Evolutionary conservation across 2,888 invertebrate species (phyloP).

Genomic region (Habrosyne pyritoides): DNA sequence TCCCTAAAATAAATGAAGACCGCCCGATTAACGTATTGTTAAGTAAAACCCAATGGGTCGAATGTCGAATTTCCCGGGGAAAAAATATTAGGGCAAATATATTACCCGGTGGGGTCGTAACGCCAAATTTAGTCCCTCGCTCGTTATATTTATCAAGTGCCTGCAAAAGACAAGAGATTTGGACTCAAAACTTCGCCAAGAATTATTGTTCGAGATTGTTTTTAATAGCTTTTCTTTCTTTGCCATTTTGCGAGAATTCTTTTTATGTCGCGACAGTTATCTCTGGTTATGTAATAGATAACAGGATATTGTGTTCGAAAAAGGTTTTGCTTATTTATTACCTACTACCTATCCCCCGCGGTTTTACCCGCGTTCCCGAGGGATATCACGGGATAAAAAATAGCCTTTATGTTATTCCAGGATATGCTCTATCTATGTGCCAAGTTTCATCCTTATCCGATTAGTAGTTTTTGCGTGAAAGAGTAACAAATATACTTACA

Average conservation of each 20-base stretch:
- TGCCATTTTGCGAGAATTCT: conserved; percentile 4
- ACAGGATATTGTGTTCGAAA: neutral
- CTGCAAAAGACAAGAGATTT: conserved; percentile 51
- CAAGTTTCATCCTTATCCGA: no score
- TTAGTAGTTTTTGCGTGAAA: no score
- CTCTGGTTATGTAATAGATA: neutral
- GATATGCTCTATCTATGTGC: no score
- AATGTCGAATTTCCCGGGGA: neutral
- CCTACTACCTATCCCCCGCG: no score
- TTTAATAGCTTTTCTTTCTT: conserved; percentile 65
- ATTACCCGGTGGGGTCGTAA: conserved; percentile 11
- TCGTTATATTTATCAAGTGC: conserved; percentile 45
- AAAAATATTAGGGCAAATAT: neutral
- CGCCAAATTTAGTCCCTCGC: neutral
- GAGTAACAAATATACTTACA: no score
- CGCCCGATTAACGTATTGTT: neutral
- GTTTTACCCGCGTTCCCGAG: no score
- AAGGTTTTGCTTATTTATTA: no score
- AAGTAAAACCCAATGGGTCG: neutral
- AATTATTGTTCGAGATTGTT: conserved; percentile 68
- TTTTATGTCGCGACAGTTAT: neutral
- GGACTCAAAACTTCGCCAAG: conserved; percentile 32
- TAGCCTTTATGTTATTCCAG: no score
- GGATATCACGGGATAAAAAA: no score
- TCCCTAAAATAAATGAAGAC: neutral